Evolutionary conservation across 2,113 vertebrate species (phyloP).

Genomic region (Petroica traversi): DNA sequence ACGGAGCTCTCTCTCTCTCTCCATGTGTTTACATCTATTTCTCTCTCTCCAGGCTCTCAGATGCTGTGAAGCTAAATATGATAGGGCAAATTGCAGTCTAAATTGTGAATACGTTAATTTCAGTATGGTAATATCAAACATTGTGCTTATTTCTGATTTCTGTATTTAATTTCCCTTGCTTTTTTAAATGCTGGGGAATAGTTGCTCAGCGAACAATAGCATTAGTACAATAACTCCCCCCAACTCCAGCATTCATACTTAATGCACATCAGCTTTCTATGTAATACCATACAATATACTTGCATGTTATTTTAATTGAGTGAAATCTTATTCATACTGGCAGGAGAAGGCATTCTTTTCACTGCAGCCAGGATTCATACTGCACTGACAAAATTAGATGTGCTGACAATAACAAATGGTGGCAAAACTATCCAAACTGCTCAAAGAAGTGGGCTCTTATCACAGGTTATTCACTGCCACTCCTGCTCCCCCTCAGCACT

Average conservation of each 20-base stretch:
- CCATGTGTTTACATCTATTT: background rate
- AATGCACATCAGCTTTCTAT: conserved; percentile 29
- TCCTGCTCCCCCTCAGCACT: background rate
- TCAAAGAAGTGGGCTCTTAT: conserved; percentile 44
- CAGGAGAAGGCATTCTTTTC: conserved; percentile 54
- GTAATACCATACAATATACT: conserved; percentile 10
- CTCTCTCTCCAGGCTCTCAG: background rate
- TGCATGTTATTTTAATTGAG: conserved; percentile 53
- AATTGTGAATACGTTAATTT: conserved; percentile 27
- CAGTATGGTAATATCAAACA: conserved; percentile 45
- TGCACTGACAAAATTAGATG: conserved; percentile 59
- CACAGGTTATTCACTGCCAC: conserved; percentile 46
- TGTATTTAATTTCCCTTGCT: conserved; percentile 54
- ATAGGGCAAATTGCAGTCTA: background rate
- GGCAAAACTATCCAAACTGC: conserved; percentile 55
- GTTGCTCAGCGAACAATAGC: conserved; percentile 24
- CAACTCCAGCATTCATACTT: conserved; percentile 13
- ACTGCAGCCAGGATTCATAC: conserved; percentile 55
- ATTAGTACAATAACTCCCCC: conserved; percentile 1
- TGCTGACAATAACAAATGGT: conserved; percentile 58
- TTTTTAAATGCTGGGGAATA: conserved; percentile 11
- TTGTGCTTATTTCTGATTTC: conserved; percentile 35
- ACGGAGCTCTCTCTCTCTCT: background rate
- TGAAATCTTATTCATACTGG: conserved; percentile 61
- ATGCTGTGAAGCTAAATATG: background rate